phyloP scores from a whole-genome alignment of 2,113 vertebrate species.

The Rhagologus leucostigma region DNA sequence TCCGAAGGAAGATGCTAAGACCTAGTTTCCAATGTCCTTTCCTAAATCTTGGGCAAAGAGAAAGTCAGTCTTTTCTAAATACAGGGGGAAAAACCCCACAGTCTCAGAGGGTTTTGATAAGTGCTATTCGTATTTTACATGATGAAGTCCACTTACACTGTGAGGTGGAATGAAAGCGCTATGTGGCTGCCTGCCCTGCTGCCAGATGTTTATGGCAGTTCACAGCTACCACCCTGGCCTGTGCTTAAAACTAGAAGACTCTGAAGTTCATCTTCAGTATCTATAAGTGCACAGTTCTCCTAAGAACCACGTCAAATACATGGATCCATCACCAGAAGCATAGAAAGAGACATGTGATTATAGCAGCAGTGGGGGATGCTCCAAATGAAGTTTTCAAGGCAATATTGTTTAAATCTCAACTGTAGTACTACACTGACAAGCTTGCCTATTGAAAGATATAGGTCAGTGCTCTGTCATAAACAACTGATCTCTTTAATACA shows the following conservation, averaged over 20 bases:
- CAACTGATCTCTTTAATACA: neutral
- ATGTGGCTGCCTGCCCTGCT: neutral
- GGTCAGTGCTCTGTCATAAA: neutral
- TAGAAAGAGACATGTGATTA: neutral
- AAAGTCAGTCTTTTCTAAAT: neutral
- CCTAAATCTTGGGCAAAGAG: neutral
- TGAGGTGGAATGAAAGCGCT: neutral
- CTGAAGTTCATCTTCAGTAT: neutral
- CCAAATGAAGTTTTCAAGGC: neutral
- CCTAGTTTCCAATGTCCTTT: neutral
- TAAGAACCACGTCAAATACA: neutral
- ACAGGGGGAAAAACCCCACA: rapidly evolving
- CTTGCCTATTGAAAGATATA: neutral
- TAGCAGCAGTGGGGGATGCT: neutral
- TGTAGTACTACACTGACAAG: neutral
- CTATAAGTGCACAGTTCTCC: neutral
- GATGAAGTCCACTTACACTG: neutral
- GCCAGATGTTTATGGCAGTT: neutral
- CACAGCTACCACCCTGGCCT: neutral
- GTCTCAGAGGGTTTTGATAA: neutral
- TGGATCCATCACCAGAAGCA: neutral
- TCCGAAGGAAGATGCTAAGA: neutral
- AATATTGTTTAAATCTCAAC: neutral
- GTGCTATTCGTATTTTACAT: neutral
- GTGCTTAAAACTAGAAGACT: neutral